Base-by-base conservation (phyloP, 2,113 vertebrate species). In the Nymphicus hollandicus region DNA sequence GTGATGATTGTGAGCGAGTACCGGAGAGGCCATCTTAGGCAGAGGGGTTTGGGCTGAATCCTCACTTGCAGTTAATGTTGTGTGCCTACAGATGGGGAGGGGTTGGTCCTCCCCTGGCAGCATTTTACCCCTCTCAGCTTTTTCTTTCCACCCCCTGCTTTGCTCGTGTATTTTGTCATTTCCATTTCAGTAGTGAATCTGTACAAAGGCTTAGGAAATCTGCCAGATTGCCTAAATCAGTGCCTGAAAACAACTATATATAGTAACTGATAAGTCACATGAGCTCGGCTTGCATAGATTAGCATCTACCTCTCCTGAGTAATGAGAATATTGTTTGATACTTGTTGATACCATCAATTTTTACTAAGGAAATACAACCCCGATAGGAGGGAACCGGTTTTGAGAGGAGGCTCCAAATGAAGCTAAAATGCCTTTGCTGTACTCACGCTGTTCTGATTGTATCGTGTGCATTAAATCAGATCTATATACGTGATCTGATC, bases 161-260 rank as follows among this genome's bases (percentile, higher is more conserved):
- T 49, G 28, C 86, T 93, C 2, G 19, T 66, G 64, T 89, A 15
- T 89, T 86, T 81, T 89, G 19, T 78, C 25, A 86, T 93, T 92
- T 86, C 68, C 52, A 5, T 94, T 79, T 86, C 53, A 35, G 70
- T 79, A 83, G 93, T 41, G 61, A 83, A 56, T 88, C 89, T 81
- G 93, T 85, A 92, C 72, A 94, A 91, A 92, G 91, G 93, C 92
- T 94, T 39, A 81, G 86, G 84, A 96, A 96, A 96, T 84, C 95
- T 97, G 95, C 95, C 95, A 93, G 94, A 88, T 84, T 95, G 88
- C 95, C 93, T 86, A 96, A 96, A 96, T 96, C 91, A 55, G 96
- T 16, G 87, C 81, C 91, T 95, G 94, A 89, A 96, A 96, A 93
- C 95, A 96, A 87, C 95, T 97, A 97, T 95, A 94, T 97, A 83